Evolutionary conservation across 2,888 invertebrate species (phyloP).

Genomic region (Caenorhabditis sp.): DNA sequence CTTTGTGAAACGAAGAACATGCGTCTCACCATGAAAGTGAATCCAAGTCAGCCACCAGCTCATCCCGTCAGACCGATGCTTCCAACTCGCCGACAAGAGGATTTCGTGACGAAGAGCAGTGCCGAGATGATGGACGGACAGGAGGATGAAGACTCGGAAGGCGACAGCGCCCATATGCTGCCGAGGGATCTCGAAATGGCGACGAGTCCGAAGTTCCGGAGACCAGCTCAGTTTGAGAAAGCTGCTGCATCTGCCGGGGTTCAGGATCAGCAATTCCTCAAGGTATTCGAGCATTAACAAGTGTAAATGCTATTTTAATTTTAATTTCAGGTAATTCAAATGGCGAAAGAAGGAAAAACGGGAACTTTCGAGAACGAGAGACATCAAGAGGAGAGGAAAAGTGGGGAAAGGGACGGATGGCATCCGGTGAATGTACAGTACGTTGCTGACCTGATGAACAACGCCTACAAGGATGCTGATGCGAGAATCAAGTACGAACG

Average conservation of each 20-base stretch:
- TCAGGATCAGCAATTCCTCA: conserved; percentile 43
- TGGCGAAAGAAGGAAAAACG: conserved; percentile 59
- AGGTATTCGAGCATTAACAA: neutral
- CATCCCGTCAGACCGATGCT: conserved; percentile 24
- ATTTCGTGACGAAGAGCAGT: conserved; percentile 44
- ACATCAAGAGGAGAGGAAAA: conserved; percentile 2
- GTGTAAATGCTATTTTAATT: neutral
- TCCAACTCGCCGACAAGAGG: conserved; percentile 51
- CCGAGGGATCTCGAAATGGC: conserved; percentile 42
- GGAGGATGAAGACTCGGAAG: conserved; percentile 59
- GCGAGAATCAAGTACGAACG: conserved; percentile 39
- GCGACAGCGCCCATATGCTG: conserved; percentile 48
- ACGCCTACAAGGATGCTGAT: conserved; percentile 38
- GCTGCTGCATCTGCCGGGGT: conserved; percentile 57
- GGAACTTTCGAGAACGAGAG: conserved; percentile 59
- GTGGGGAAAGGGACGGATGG: conserved; percentile 32
- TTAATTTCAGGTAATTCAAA: conserved; percentile 39
- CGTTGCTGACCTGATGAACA: conserved; percentile 48
- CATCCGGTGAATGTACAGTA: conserved; percentile 48
- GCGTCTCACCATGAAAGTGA: conserved; percentile 51
- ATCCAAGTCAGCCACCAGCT: conserved; percentile 32
- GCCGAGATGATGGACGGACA: conserved; percentile 38
- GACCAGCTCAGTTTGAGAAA: conserved; percentile 52
- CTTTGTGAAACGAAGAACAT: conserved; percentile 59
- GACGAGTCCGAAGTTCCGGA: conserved; percentile 57